A percentile compares a stretch with the other conserved stretches of the same genome.
Conservation (phyloP, 2,888 invertebrate genomes). For the Aleiodes alternator region DNA sequence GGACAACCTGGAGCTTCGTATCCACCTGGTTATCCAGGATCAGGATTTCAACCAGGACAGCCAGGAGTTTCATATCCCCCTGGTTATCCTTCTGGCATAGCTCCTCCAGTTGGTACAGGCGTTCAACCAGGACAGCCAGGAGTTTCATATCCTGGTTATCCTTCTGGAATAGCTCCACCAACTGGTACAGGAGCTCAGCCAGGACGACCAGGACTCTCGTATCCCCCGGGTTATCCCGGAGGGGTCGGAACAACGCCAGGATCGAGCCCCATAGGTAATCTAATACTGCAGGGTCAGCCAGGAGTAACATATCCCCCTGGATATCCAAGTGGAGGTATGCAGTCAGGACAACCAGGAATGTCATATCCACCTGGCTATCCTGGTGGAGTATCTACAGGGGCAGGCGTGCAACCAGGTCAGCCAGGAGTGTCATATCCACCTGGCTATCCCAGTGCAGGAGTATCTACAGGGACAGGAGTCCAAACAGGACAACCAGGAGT, state of each 20-base stretch:
- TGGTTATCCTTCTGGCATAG: constrained; percentile 27
- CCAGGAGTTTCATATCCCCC: constrained; percentile 27
- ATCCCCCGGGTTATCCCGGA: constrained; percentile 33
- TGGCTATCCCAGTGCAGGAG: constrained; percentile 38
- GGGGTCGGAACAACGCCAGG: constrained; percentile 36
- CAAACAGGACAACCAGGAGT: constrained; percentile 46
- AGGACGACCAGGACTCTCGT: constrained; percentile 41
- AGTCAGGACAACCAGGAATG: constrained; percentile 47
- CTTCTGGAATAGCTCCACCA: constrained; percentile 46
- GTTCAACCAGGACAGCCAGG: constrained; percentile 40
- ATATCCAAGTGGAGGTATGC: constrained; percentile 23
- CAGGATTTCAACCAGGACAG: constrained; percentile 35
- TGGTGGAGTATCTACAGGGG: constrained; percentile 38
- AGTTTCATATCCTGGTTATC: constrained; percentile 36
- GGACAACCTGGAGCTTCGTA: constrained; percentile 39
- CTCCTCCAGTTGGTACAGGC: constrained; percentile 2
- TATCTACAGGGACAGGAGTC: constrained; percentile 42
- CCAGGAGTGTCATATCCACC: constrained; percentile 45
- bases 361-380: constrained; percentile 29
- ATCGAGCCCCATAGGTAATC: constrained; percentile 44
- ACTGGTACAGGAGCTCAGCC: constrained; percentile 31
- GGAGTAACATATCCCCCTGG: constrained; percentile 27
- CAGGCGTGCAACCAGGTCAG: constrained; percentile 5
- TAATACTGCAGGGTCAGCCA: constrained; percentile 31
- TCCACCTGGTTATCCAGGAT: constrained; percentile 33